Percentiles rank a stretch among this genome's conserved stretches.
phyloP scores from a whole-genome alignment of 2,888 invertebrate species.

The Coelopa pilipes region DNA sequence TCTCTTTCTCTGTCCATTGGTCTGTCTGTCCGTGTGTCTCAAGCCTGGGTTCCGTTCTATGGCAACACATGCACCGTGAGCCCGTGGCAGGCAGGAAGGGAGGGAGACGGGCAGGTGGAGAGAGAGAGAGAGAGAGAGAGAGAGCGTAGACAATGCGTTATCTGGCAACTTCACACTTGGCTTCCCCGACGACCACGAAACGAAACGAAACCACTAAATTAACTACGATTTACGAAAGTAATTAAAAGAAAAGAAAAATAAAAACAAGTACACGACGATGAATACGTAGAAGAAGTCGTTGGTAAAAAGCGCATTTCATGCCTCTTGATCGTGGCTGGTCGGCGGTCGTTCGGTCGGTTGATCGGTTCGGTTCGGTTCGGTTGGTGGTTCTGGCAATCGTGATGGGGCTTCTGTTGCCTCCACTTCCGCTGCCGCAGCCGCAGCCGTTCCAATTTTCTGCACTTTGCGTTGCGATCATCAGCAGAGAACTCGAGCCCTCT shows the following conservation, averaged over 20 bases:
- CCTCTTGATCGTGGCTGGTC: slow-evolving; percentile 46
- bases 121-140: background rate
- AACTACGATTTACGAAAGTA: slow-evolving; percentile 3
- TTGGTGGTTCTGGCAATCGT: no score
- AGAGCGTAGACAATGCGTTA: slow-evolving; percentile 9
- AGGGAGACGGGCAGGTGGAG: no score
- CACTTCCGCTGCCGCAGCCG: slow-evolving; percentile 19
- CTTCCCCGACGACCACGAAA: background rate
- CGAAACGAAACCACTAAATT: slow-evolving; percentile 24
- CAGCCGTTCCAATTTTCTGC: slow-evolving; percentile 28
- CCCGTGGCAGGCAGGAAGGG: no score
- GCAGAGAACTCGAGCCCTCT: no score
- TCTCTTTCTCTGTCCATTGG: no score
- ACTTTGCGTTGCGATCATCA: background rate
- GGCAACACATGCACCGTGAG: no score
- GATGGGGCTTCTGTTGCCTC: no score
- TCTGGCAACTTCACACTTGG: slow-evolving; percentile 14
- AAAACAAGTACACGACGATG: background rate
- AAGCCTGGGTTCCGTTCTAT: no score
- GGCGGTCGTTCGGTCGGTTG: no score
- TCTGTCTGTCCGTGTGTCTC: no score
- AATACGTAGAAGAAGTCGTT: background rate
- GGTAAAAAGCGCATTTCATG: slow-evolving; percentile 49
- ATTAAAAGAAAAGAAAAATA: no score
- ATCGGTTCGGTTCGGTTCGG: no score